Percentiles rank a stretch among this genome's conserved stretches.
phyloP scores from a whole-genome alignment of 1,140 invertebrate species.

The Microplitis demolitor region DNA sequence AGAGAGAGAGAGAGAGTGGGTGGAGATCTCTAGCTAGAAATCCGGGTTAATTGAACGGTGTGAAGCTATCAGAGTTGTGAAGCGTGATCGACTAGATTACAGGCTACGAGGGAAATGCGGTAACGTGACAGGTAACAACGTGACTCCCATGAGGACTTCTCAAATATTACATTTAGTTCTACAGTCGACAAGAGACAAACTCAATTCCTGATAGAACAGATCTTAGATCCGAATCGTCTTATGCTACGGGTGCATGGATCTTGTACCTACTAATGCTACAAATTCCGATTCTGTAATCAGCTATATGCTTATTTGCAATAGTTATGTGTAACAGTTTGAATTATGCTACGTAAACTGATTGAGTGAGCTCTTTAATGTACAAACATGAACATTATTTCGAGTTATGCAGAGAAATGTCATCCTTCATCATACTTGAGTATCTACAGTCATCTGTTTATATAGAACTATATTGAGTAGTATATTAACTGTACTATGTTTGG shows the following conservation, averaged over 20 bases:
- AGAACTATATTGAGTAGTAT: no score
- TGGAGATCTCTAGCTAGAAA: background rate
- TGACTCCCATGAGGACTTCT: slow-evolving; percentile 9
- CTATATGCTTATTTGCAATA: background rate
- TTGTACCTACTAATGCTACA: no score
- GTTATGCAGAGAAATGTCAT: no score
- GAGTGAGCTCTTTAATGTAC: background rate
- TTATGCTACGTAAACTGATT: background rate
- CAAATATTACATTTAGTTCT: background rate
- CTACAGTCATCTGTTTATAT: no score
- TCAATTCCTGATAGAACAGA: no score
- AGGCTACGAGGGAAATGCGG: background rate
- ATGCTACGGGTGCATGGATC: no score
- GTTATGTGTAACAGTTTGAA: background rate
- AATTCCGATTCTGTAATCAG: no score
- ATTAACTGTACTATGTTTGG: no score
- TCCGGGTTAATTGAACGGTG: slow-evolving; percentile 19
- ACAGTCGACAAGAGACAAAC: background rate
- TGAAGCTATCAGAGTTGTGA: slow-evolving; percentile 16
- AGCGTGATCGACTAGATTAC: slow-evolving; percentile 20
- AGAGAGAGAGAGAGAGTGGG: no score
- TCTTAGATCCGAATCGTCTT: no score
- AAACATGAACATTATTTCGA: background rate
- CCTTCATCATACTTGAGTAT: no score
- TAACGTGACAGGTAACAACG: slow-evolving; percentile 3